Conservation (phyloP, 1,140 invertebrate genomes). For the Aphelenchoides avenae region DNA sequence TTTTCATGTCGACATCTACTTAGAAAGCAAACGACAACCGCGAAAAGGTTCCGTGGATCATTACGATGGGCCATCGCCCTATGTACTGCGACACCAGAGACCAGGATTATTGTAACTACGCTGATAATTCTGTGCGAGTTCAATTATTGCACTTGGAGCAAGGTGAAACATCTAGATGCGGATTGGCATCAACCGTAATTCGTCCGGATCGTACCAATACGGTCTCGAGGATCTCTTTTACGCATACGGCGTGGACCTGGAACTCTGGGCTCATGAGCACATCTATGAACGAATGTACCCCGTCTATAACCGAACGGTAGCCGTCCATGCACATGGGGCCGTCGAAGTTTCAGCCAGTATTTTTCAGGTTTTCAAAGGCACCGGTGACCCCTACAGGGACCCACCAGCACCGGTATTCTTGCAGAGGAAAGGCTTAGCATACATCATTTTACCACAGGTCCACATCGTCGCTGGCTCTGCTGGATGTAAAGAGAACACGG, state of each 20-base stretch:
- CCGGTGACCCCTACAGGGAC: constrained; percentile 73
- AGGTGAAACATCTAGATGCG: neutral
- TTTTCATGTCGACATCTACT: neutral
- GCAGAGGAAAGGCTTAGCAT: too few relatives aligned
- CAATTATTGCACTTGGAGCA: neutral
- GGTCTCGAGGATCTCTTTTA: constrained; percentile 74
- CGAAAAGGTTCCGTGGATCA: constrained; percentile 75
- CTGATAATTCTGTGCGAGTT: neutral
- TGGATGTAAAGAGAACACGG: constrained; percentile 57
- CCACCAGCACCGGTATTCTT: constrained; percentile 77
- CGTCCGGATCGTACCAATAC: neutral
- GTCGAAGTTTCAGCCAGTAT: constrained; percentile 65
- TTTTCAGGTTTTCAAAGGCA: constrained; percentile 70
- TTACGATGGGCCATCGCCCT: constrained; percentile 83
- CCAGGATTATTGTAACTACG: neutral
- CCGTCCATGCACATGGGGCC: too few relatives aligned
- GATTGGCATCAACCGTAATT: neutral
- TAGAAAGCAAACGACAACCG: constrained; percentile 37
- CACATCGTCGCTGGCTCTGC: constrained; percentile 85
- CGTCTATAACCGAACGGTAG: constrained; percentile 75
- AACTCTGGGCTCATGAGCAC: constrained; percentile 93
- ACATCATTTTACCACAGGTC: too few relatives aligned
- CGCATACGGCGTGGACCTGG: constrained; percentile 80
- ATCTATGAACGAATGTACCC: constrained; percentile 71
- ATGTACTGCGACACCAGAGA: constrained; percentile 85